A percentile compares a stretch with the other conserved stretches of the same genome.
These are phyloP conservation scores for Atlantisia rogersi DNA, from an alignment of 2,113 vertebrate species.

Conservation along the genomic window DNA sequence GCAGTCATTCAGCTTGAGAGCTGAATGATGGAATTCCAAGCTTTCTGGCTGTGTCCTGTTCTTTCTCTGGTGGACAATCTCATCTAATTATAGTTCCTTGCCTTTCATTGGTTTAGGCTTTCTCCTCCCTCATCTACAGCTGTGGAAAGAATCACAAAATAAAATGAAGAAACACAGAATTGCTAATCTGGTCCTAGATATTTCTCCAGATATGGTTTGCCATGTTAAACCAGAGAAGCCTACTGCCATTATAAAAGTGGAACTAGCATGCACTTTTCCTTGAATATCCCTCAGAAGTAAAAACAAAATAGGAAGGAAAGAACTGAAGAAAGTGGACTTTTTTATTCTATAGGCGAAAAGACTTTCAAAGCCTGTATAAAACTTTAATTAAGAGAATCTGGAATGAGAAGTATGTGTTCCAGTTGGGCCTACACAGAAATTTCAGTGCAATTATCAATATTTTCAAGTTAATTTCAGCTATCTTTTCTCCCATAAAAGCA, in stretches of 20 bases:
- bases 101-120: slow-evolving; percentile 52
- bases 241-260: neutral
- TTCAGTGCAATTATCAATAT: neutral
- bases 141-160: slow-evolving; percentile 66
- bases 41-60: neutral
- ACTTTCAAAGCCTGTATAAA: neutral
- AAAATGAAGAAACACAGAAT: slow-evolving; percentile 29
- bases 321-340: neutral
- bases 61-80: slow-evolving; percentile 28
- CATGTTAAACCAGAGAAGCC: neutral
- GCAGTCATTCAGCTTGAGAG: slow-evolving; percentile 22
- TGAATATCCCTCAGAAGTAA: neutral
- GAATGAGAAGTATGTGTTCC: neutral
- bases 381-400: neutral
- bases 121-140: slow-evolving; percentile 8
- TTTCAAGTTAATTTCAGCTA: neutral
- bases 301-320: neutral
- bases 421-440: neutral
- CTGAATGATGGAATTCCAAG: slow-evolving; percentile 16
- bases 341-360: neutral
- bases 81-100: slow-evolving; percentile 53
- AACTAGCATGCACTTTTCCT: neutral
- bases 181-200: neutral
- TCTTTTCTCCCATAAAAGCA: neutral
- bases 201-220: neutral